Evolutionary conservation across 2,797 vertebrate genomes (phyloP).

Genomic region (Pterois miles): DNA sequence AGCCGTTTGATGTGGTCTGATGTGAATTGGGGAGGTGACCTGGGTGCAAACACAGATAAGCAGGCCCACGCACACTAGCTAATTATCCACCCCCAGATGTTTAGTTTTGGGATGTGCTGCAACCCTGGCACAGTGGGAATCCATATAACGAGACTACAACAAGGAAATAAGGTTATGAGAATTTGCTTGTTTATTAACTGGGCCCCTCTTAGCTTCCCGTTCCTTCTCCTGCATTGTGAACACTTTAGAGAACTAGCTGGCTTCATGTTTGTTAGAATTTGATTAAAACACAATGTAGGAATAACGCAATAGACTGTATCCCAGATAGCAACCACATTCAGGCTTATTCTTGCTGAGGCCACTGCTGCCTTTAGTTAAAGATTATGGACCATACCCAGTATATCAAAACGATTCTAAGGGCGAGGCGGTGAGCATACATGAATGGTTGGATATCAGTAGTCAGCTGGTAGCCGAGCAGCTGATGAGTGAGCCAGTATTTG

Average conservation of each 20-base stretch:
- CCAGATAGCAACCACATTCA: background rate
- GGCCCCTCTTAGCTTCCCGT: background rate
- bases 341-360: background rate
- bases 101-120: constrained; percentile 43
- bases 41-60: constrained; percentile 51
- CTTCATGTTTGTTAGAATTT: background rate
- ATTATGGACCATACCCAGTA: background rate
- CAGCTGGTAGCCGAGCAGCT: background rate
- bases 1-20: constrained; percentile 67
- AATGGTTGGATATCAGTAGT: background rate
- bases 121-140: constrained; percentile 22
- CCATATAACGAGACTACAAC: constrained; percentile 12
- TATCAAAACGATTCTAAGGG: background rate
- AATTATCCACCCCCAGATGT: constrained; percentile 70
- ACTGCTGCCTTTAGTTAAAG: background rate
- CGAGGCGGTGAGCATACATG: background rate
- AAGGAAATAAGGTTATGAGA: constrained; percentile 29
- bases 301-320: background rate
- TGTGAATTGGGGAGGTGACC: constrained; percentile 60
- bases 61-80: constrained; percentile 36
- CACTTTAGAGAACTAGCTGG: background rate
- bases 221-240: background rate
- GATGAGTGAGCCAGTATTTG: constrained; percentile 1
- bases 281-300: background rate
- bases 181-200: constrained; percentile 21